phyloP scores from a whole-genome alignment of 2,888 invertebrate genomes.

The Dinocampus coccinellae region DNA sequence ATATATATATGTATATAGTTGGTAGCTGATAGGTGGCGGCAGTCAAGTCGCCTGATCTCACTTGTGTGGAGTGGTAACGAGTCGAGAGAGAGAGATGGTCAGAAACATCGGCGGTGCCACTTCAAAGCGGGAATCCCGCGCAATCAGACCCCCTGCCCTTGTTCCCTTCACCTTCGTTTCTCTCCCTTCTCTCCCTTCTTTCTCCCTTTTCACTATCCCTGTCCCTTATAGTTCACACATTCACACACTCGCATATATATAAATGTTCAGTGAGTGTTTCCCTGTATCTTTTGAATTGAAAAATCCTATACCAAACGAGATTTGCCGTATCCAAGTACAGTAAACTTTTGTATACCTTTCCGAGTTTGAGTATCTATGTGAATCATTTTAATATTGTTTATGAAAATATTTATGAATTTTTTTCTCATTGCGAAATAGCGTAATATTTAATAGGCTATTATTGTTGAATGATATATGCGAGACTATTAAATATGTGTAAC shows the following conservation, averaged over 20 bases:
- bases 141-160: slow-evolving; percentile 58
- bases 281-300: slow-evolving; percentile 56
- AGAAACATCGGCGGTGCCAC: slow-evolving; percentile 65
- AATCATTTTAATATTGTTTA: too few species aligned
- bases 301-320: slow-evolving; percentile 53
- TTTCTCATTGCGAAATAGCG: too few species aligned
- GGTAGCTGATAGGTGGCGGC: slow-evolving; percentile 34
- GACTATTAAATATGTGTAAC: too few species aligned
- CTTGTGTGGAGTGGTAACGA: slow-evolving; percentile 60
- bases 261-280: background rate
- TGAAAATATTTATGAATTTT: too few species aligned
- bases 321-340: slow-evolving; percentile 5
- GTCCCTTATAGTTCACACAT: slow-evolving; percentile 28
- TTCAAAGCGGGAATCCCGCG: slow-evolving; percentile 68
- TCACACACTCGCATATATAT: too few species aligned
- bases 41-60: slow-evolving; percentile 51
- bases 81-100: slow-evolving; percentile 55
- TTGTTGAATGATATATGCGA: too few species aligned
- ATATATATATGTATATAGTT: background rate
- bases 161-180: background rate
- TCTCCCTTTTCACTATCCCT: slow-evolving; percentile 6
- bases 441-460: too few species aligned
- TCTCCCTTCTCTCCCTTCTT: slow-evolving; percentile 35
- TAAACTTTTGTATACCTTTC: slow-evolving; percentile 12
- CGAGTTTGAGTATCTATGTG: too few species aligned